Base-by-base conservation (phyloP, 2,797 vertebrate species). In the Columba guinea region DNA sequence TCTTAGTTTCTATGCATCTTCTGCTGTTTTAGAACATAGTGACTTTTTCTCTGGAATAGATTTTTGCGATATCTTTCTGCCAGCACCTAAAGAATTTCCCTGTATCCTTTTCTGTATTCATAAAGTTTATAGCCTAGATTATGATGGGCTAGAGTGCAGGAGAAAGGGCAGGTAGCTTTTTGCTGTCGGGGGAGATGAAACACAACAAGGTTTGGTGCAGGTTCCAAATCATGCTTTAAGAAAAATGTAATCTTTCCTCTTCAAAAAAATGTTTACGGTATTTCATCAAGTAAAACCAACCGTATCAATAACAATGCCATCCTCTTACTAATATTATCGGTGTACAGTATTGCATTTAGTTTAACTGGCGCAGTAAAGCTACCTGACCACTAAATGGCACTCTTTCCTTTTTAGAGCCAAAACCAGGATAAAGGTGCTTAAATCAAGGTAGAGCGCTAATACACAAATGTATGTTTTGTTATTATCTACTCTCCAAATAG, bases 371-470 rank as follows among this genome's bases (percentile, higher is more conserved):
- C 78, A 93, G 30, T 67, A 63, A 71, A 93, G 49, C n/a, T 73
- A 34, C 82, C 73, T 94, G 79, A 53, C 88, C 96, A 80, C 93
- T 94, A 73, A 88, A 90, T 41, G 96, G 48, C 94, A 75, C 59
- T 95, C 30, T 82, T 88, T 65, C 56, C 73, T 86, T 95, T 89
- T 77, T 16, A 53, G 67, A 93, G 34, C 35, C 53, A 59, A 68
- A 76, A 37, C 12, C 13, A 35, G 49, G 30, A 15, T 15, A 10
- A 75, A 74, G 35, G n/a, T 83, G 46, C 69, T 90, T 44, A 62
- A 84, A 56, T 59, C 48, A 48, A 87, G 37, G 37, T 37, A 35
- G 52, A 77, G 15, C 10, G 19, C 44, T 70, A 56, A 60, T 56
- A 63, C 32, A 5, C 24, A 78, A 46, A 60, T 51, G 0, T 19